Evolutionary conservation across 2,113 vertebrate species (phyloP), one percentile per base, ranked within the genome.

Genomic region (Cavia aperea): DNA sequence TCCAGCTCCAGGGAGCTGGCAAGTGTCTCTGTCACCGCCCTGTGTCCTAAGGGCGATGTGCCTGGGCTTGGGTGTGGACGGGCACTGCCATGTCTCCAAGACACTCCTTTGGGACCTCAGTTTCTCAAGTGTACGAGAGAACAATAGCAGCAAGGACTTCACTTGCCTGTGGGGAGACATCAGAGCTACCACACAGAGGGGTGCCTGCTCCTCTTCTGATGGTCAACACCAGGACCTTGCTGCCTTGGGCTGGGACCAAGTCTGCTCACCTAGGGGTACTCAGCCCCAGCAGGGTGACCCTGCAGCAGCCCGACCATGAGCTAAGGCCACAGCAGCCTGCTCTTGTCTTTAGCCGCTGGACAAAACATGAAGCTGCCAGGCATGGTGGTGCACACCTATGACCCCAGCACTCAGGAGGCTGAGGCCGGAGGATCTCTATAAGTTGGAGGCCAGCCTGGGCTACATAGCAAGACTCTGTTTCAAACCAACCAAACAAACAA

Each of bases 271-370:
- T 36, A 29, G 43, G 15, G 18, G 46, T 15, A 70, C 36, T 31
- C 49, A 13, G 83, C 26, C 15, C 58, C 58, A 36, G 66, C 66
- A 3, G 24, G 68, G 33, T 7, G 68, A 18, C 68, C 66, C 33
- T 23, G 46, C 54, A 1, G 63, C 7, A 2, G 7, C 49, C 49
- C 0, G 54, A 24, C 0, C 2, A 2, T 1, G 39, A 63, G n/a
- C 54, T 18, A 33, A 7, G 7, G 8, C 2, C 14, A 65, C 33
- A 43, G 51, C 46, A 23, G 19, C 43, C 73, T 15, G 36, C 15
- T 7, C 18, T 26, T 68, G 62, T 62, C 77, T 51, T 81, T 2
- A 75, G 88, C 36, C 33, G 23, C 68, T 39, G 68, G 72, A 39
- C 11, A 46, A 26, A 24, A 46, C 39, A 43, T 7, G 13, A 24